A percentile compares a stretch with the other conserved stretches of the same genome.
Evolutionary conservation across 2,113 vertebrate genomes (phyloP).

Genomic region (Rhinoderma darwinii): DNA sequence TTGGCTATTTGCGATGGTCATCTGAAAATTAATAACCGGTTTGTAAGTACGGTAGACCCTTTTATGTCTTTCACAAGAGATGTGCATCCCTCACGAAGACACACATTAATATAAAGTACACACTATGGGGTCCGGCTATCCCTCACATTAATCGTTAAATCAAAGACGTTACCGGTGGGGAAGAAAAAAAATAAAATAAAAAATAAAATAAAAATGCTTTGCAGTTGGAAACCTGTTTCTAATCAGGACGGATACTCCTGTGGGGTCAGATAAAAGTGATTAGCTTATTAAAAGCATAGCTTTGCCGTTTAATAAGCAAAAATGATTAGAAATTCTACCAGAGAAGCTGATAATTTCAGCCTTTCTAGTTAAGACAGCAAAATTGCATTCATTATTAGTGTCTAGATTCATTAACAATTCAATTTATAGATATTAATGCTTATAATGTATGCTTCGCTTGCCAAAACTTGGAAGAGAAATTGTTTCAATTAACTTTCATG

Average conservation of each 20-base stretch:
- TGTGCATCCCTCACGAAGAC: neutral
- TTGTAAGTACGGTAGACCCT: neutral
- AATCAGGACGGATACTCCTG: constrained; percentile 79
- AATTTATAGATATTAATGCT: constrained; percentile 87
- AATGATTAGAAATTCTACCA: constrained; percentile 82
- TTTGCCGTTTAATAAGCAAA: constrained; percentile 84
- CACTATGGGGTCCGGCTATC: constrained; percentile 3
- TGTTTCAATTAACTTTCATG: constrained; percentile 87
- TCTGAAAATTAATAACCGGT: neutral
- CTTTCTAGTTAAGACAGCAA: constrained; percentile 83
- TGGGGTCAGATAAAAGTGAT: constrained; percentile 84
- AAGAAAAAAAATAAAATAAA: neutral
- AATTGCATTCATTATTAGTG: constrained; percentile 86
- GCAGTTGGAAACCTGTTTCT: constrained; percentile 77
- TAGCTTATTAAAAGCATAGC: constrained; percentile 83
- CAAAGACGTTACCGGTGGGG: constrained; percentile 8
- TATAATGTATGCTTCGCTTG: constrained; percentile 83
- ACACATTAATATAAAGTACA: constrained; percentile 17
- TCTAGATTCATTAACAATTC: constrained; percentile 88
- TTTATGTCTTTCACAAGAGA: constrained; percentile 3
- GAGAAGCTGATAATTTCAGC: constrained; percentile 82
- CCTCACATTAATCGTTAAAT: constrained; percentile 9
- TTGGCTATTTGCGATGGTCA: neutral
- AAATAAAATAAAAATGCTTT: constrained; percentile 62
- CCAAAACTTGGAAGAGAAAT: constrained; percentile 85